Evolutionary conservation across 2,113 vertebrate genomes (phyloP).

Genomic region (Ciconia stormi): DNA sequence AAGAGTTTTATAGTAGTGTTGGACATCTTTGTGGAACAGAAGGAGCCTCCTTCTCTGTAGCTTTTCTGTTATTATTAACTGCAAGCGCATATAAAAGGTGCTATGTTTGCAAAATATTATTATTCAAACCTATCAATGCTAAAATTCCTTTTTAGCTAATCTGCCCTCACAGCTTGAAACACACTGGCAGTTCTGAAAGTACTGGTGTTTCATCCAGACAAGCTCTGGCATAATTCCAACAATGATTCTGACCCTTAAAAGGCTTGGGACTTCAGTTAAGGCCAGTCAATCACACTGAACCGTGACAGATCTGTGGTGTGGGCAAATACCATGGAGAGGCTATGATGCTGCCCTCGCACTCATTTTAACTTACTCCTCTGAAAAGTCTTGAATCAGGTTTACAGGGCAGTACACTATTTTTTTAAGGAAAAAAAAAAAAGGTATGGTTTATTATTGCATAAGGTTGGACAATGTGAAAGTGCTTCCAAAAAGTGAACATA

Average conservation of each 20-base stretch:
- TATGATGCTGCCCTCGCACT: not conserved
- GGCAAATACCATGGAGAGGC: not conserved
- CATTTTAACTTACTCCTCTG: not conserved
- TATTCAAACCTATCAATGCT: conserved; percentile 27
- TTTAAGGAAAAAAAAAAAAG: not conserved
- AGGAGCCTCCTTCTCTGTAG: not conserved
- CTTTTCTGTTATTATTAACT: conserved; percentile 6
- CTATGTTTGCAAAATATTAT: not conserved
- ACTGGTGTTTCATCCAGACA: not conserved
- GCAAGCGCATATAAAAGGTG: conserved; percentile 7
- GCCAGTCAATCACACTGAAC: not conserved
- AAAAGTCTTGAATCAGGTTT: not conserved
- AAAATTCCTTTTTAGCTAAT: conserved; percentile 40
- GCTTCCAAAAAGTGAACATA: not conserved
- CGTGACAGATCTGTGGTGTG: not conserved
- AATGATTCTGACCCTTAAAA: not conserved
- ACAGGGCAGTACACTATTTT: not conserved
- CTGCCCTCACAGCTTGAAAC: conserved; percentile 19
- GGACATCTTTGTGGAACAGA: conserved; percentile 16
- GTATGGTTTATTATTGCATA: not conserved
- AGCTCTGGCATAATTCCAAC: conserved; percentile 3
- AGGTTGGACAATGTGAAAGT: not conserved
- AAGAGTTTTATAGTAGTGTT: not conserved
- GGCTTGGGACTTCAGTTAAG: not conserved
- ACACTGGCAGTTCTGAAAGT: not conserved